Base-by-base conservation (phyloP, 2,888 invertebrate species). In the Zeuzera pyrina region DNA sequence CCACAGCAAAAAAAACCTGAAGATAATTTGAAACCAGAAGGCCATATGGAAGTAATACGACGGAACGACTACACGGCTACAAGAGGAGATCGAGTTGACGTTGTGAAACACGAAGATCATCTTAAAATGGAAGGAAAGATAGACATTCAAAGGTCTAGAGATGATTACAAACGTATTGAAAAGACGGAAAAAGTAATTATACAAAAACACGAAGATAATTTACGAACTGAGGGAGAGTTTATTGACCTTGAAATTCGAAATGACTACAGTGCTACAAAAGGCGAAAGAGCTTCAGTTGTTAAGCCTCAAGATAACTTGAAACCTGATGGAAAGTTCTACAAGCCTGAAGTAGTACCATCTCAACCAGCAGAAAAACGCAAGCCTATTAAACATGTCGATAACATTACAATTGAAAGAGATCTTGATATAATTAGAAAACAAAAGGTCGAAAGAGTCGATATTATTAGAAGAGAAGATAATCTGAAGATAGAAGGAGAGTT, bases 71-170 rank as follows among this genome's bases (percentile, higher is more conserved):
- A 74, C 35, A 76, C 76, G 10, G 77, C 84, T 3, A 79, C 84
- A 12, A 73, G 73, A 32, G 88, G 87, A 4, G 90, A 91, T 52
- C 72, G 89, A 33, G 84, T 86, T 1, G 86, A 88, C 35, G 64
- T 89, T 1, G 84, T 88, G 2, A 84, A 60, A 50, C 88, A 86
- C 42, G 87, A 89, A 60, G 91, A 91, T 57, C 88, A 91, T 55
- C 66, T 91, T 2, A 86, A 81, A 54, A 87, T 91, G 85, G 89
- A 90, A 60, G 91, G 91, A 1, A 85, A 76, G 30, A 84, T 88
- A 31, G 83, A 85, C 41, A 54, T 69, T 6, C 76, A 70, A 44
- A 76, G 86, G 13, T 79, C 84, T 10, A 72, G 86, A 31, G 87
- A 86, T 48, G 87, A 87, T 47, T 86, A 83, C 46, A 85, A 85